Evolutionary conservation across 1,140 invertebrate species (phyloP).

Genomic region (Apis florea): DNA sequence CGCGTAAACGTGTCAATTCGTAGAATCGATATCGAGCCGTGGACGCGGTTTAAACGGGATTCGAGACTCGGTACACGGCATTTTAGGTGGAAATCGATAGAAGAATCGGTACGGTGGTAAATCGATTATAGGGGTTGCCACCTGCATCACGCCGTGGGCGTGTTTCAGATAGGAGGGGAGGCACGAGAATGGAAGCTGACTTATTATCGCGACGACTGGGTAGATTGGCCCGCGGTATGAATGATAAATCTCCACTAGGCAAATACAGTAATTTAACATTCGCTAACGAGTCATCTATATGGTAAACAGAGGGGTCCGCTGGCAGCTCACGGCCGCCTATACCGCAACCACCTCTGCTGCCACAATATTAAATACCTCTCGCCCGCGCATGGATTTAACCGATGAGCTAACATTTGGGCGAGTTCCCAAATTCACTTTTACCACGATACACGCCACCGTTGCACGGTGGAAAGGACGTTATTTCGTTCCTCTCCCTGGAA

Average conservation of each 20-base stretch:
- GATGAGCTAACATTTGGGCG: slow-evolving; percentile 68
- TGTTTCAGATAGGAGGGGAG: slow-evolving; percentile 10
- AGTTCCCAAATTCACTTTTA: slow-evolving; percentile 68
- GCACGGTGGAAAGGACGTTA: slow-evolving; percentile 41
- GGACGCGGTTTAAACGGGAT: slow-evolving; percentile 2
- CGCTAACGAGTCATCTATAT: slow-evolving; percentile 76
- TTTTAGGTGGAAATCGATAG: slow-evolving; percentile 31
- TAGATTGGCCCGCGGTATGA: slow-evolving; percentile 69
- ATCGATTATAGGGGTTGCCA: slow-evolving; percentile 33
- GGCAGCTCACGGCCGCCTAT: slow-evolving; percentile 58
- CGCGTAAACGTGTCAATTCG: slow-evolving; percentile 1
- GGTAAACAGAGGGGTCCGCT: slow-evolving; percentile 70
- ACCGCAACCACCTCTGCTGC: slow-evolving; percentile 54
- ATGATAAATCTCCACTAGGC: slow-evolving; percentile 73
- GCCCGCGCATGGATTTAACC: slow-evolving; percentile 63
- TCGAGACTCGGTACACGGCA: background rate
- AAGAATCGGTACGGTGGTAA: slow-evolving; percentile 35
- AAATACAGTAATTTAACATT: slow-evolving; percentile 71
- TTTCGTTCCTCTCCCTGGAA: slow-evolving; percentile 15
- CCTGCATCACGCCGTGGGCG: slow-evolving; percentile 44
- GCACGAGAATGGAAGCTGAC: slow-evolving; percentile 48
- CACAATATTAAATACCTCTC: slow-evolving; percentile 66
- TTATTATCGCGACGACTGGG: slow-evolving; percentile 66
- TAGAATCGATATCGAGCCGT: background rate
- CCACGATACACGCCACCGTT: slow-evolving; percentile 52